A percentile compares a stretch with the other conserved stretches of the same genome.
phyloP scores from a whole-genome alignment of 2,888 invertebrate genomes.

The Thereva nobilitata region DNA sequence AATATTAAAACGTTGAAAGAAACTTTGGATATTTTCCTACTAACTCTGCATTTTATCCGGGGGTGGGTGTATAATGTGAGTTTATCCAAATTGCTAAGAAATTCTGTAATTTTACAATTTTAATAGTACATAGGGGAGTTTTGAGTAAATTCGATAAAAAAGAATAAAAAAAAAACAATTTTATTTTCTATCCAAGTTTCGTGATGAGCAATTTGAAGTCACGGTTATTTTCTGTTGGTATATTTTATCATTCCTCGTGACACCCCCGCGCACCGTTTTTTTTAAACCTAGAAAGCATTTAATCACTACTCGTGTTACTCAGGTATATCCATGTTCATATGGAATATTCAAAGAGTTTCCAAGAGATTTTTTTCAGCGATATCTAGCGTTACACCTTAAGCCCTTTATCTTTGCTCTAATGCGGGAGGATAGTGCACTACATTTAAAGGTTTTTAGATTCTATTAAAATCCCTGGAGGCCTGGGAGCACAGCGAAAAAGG shows the following conservation, averaged over 20 bases:
- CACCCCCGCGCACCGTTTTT: too few relatives aligned
- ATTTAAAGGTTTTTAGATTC: slow-evolving; percentile 14
- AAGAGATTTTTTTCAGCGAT: slow-evolving; percentile 16
- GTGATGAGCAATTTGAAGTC: too few relatives aligned
- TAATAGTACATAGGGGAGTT: too few relatives aligned
- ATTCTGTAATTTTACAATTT: too few relatives aligned
- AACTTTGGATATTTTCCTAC: slow-evolving; percentile 7
- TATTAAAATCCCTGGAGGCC: slow-evolving; percentile 13
- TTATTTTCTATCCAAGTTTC: too few relatives aligned
- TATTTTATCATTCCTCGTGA: too few relatives aligned
- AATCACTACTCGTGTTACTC: background rate
- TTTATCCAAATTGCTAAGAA: too few relatives aligned
- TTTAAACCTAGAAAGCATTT: slow-evolving; percentile 9
- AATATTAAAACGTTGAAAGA: slow-evolving; percentile 5
- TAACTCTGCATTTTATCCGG: slow-evolving; percentile 9
- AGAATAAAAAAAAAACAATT: too few relatives aligned
- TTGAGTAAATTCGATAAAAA: too few relatives aligned
- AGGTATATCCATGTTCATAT: background rate
- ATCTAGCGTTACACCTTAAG: slow-evolving; percentile 13
- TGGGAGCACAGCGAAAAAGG: background rate
- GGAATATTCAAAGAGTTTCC: slow-evolving; percentile 14
- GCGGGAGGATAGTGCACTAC: slow-evolving; percentile 8
- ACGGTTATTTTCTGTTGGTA: too few relatives aligned
- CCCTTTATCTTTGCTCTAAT: slow-evolving; percentile 4
- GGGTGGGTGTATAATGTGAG: too few relatives aligned